A percentile compares a stretch with the other conserved stretches of the same genome.
phyloP scores from a whole-genome alignment of 2,888 invertebrate genomes.

The Acutogordius australiensis region DNA sequence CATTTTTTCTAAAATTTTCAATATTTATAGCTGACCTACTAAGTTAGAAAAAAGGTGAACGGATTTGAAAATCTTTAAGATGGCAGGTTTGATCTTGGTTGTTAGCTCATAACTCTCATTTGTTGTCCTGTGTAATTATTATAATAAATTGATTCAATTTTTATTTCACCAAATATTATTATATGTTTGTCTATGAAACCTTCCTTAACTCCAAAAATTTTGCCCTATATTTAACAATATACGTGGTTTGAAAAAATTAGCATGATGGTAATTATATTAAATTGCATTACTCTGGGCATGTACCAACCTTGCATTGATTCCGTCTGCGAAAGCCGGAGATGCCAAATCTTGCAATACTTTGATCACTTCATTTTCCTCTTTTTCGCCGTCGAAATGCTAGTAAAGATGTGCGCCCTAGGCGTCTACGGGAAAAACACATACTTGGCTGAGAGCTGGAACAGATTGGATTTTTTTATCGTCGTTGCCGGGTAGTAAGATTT shows the following conservation, averaged over 20 bases:
- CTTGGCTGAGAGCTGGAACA: slow-evolving; percentile 90
- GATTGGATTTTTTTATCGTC: slow-evolving; percentile 88
- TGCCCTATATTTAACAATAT: too few species aligned
- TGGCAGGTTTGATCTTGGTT: too few species aligned
- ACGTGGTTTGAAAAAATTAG: slow-evolving; percentile 96
- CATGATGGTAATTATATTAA: slow-evolving; percentile 84
- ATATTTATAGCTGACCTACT: too few species aligned
- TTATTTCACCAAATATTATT: too few species aligned
- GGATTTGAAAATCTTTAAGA: too few species aligned
- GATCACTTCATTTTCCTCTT: slow-evolving; percentile 83
- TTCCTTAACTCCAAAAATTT: too few species aligned
- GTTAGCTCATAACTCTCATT: too few species aligned
- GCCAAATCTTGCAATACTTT: slow-evolving; percentile 40
- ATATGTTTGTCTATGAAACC: too few species aligned
- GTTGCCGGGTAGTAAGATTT: slow-evolving; percentile 74
- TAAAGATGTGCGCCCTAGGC: slow-evolving; percentile 95
- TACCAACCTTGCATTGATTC: slow-evolving; percentile 79
- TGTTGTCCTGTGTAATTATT: too few species aligned
- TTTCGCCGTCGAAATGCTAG: slow-evolving; percentile 82
- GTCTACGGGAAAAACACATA: slow-evolving; percentile 62
- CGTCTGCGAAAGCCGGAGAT: slow-evolving; percentile 33
- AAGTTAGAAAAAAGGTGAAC: too few species aligned
- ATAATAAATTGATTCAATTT: too few species aligned
- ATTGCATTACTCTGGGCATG: slow-evolving; percentile 95
- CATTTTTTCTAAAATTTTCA: too few species aligned